Evolutionary conservation across 2,888 invertebrate genomes (phyloP).

Genomic region (Oscheius sp.): DNA sequence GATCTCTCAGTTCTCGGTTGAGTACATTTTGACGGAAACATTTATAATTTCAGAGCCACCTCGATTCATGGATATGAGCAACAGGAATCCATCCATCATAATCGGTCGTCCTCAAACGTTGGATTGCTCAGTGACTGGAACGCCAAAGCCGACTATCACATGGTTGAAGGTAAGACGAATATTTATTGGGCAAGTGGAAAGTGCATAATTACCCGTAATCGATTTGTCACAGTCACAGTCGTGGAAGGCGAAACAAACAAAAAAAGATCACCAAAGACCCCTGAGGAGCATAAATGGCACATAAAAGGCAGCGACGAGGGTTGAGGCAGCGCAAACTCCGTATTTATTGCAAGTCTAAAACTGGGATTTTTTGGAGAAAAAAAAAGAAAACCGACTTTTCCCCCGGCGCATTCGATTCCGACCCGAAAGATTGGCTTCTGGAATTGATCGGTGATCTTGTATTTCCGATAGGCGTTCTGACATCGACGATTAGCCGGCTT

Average conservation of each 20-base stretch:
- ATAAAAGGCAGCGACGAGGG: conserved; percentile 5
- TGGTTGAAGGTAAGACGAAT: conserved; percentile 73
- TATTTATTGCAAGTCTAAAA: conserved; percentile 65
- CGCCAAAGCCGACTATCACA: conserved; percentile 74
- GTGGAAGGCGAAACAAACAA: conserved; percentile 17
- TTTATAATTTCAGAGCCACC: conserved; percentile 71
- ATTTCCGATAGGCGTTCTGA: conserved; percentile 67
- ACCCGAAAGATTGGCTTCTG: conserved; percentile 65
- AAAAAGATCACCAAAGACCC: conserved; percentile 17
- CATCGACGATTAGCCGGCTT: conserved; percentile 67
- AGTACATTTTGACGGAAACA: neutral
- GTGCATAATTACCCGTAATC: conserved; percentile 16
- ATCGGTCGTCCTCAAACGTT: conserved; percentile 75
- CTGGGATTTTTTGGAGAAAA: neutral
- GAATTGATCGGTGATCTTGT: conserved; percentile 59
- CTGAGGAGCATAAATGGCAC: conserved; percentile 30
- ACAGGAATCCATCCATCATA: conserved; percentile 68
- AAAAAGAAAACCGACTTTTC: conserved; percentile 28
- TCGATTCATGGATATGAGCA: conserved; percentile 65
- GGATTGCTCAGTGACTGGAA: conserved; percentile 74
- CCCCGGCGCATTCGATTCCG: conserved; percentile 69
- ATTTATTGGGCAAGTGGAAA: conserved; percentile 25
- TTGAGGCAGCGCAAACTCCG: conserved; percentile 63
- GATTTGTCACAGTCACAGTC: conserved; percentile 15
- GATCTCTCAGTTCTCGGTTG: conserved; percentile 76